phyloP scores from a whole-genome alignment of 2,113 vertebrate species.

The Argyrosomus japonicus region DNA sequence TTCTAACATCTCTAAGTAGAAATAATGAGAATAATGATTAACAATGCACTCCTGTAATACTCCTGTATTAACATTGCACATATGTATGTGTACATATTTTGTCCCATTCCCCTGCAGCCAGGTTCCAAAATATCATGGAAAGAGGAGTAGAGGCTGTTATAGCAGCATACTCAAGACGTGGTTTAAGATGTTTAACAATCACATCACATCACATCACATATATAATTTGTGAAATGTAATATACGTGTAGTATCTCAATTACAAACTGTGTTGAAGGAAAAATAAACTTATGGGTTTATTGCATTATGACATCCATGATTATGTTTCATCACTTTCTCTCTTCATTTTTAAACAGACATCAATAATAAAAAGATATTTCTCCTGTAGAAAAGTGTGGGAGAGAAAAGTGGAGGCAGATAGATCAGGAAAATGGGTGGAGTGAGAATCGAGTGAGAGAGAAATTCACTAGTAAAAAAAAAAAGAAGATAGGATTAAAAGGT shows the following conservation, averaged over 20 bases:
- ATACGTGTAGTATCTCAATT: not conserved
- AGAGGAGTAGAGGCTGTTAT: not conserved
- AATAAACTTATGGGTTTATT: not conserved
- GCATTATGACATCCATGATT: not conserved
- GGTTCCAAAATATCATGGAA: not conserved
- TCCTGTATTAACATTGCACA: too few relatives aligned
- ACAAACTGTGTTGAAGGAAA: not conserved
- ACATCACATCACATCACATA: not conserved
- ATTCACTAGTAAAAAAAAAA: not conserved
- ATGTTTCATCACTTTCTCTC: slow-evolving; percentile 3
- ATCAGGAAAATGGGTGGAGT: not conserved
- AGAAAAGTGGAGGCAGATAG: slow-evolving; percentile 12
- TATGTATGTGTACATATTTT: too few relatives aligned
- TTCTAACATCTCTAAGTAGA: not conserved
- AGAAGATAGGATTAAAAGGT: slow-evolving; percentile 29
- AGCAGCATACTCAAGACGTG: not conserved
- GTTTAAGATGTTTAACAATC: not conserved
- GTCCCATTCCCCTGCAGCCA: not conserved
- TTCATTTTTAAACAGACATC: not conserved
- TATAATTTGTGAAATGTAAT: not conserved
- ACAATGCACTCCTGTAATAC: too few relatives aligned
- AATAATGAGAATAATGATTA: not conserved
- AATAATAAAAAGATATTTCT: not conserved
- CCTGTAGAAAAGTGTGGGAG: not conserved
- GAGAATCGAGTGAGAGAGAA: not conserved